Conservation (phyloP, 2,888 invertebrate species). For the Tachina grossa region DNA sequence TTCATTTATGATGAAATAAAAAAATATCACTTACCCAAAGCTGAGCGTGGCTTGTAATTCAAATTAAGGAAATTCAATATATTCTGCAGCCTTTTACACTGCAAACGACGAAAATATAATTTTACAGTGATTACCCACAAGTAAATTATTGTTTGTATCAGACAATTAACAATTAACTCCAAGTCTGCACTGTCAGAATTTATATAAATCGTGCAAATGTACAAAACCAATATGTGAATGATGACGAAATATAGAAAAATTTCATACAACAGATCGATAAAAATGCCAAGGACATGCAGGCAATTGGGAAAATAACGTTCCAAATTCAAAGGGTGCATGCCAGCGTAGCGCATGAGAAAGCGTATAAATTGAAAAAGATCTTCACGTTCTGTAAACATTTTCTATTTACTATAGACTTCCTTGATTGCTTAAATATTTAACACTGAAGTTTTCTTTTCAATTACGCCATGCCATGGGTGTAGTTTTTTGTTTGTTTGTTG, state of each 20-base stretch:
- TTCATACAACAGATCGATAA: conserved; percentile 72
- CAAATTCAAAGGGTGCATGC: conserved; percentile 74
- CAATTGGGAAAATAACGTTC: conserved; percentile 22
- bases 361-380: conserved; percentile 77
- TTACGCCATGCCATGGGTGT: neutral
- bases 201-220: conserved; percentile 74
- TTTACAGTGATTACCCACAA: conserved; percentile 76
- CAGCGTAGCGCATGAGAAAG: conserved; percentile 73
- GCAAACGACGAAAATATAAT: conserved; percentile 76
- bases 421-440: neutral
- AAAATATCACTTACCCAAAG: conserved; percentile 68
- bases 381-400: conserved; percentile 66
- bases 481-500: neutral
- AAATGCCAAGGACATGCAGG: conserved; percentile 9
- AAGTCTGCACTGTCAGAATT: conserved; percentile 76
- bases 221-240: conserved; percentile 75
- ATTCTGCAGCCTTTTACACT: conserved; percentile 65
- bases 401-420: neutral
- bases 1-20: neutral
- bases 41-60: conserved; percentile 74
- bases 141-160: conserved; percentile 77
- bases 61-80: conserved; percentile 74
- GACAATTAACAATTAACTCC: conserved; percentile 76
- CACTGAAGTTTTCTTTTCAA: neutral
- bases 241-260: conserved; percentile 74